Evolutionary conservation across 2,888 invertebrate species (phyloP).

Genomic region (Saturnia japonica): DNA sequence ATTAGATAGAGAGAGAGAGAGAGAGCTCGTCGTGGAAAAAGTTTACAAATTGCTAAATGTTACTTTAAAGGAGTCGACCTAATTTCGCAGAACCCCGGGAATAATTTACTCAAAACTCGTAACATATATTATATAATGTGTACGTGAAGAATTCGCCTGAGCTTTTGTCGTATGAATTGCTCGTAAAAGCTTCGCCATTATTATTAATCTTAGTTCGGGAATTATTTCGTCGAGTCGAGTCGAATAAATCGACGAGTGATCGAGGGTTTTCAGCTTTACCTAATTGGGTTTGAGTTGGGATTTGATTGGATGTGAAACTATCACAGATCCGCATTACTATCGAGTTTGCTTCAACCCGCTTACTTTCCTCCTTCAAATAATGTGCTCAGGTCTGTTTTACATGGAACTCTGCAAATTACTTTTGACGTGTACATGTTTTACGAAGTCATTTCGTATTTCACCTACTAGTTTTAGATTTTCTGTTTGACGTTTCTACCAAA

Average conservation of each 20-base stretch:
- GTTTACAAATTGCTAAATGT: constrained; percentile 25
- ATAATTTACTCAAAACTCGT: constrained; percentile 31
- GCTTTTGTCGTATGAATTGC: constrained; percentile 37
- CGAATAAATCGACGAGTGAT: constrained; percentile 4
- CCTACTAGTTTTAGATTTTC: not conserved
- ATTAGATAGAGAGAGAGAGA: constrained; percentile 11
- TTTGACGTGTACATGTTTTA: not conserved
- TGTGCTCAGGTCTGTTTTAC: not conserved
- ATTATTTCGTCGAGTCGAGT: constrained; percentile 14
- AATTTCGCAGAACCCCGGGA: constrained; percentile 24
- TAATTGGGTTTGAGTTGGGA: constrained; percentile 9
- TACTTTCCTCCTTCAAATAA: not conserved
- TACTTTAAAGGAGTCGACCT: constrained; percentile 25
- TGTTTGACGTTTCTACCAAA: not conserved
- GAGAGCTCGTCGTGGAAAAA: constrained; percentile 23
- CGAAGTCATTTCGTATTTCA: not conserved
- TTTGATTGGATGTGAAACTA: constrained; percentile 6
- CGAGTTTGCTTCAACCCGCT: not conserved
- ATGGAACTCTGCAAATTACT: not conserved
- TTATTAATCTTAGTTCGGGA: constrained; percentile 38
- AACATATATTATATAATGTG: constrained; percentile 31
- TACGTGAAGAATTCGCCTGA: constrained; percentile 33
- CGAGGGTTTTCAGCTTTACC: constrained; percentile 12
- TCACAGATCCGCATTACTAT: constrained; percentile 1
- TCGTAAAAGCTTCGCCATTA: constrained; percentile 40